A percentile compares a stretch with the other conserved stretches of the same genome.
Conservation (phyloP, 2,888 invertebrate species). For the Noctua fimbriata region DNA sequence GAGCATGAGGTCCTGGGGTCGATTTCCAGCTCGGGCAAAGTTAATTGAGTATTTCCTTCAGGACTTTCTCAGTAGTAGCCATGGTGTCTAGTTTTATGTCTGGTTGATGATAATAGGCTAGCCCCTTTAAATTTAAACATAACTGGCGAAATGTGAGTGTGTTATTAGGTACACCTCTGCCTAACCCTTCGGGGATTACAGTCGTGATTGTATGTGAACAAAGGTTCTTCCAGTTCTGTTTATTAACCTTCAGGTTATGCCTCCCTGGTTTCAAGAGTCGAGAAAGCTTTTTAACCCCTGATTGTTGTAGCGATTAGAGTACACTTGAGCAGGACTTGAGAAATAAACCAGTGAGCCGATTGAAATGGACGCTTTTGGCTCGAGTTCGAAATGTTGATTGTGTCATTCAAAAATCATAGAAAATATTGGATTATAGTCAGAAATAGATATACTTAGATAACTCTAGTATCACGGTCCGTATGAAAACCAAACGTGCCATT, state of each 20-base stretch:
- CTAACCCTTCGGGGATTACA: background rate
- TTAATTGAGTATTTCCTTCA: background rate
- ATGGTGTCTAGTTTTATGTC: background rate
- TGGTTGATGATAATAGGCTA: background rate
- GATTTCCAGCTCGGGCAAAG: background rate
- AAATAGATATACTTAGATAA: too few species aligned
- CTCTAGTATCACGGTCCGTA: too few species aligned
- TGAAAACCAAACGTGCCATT: too few species aligned
- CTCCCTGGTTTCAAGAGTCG: background rate
- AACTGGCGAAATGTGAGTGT: background rate
- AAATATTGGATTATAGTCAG: background rate
- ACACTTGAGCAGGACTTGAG: slow-evolving; percentile 19
- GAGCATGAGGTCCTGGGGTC: background rate
- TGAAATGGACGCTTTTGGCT: background rate
- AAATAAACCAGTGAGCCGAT: slow-evolving; percentile 3
- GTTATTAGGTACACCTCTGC: background rate
- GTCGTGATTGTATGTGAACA: background rate
- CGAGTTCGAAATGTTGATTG: background rate
- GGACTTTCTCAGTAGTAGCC: background rate
- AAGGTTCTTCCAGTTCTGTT: slow-evolving; percentile 11
- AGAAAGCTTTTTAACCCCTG: slow-evolving; percentile 28
- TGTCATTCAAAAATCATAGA: background rate
- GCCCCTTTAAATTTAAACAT: background rate
- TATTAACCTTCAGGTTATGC: slow-evolving; percentile 25
- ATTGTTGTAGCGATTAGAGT: slow-evolving; percentile 9